A percentile compares a stretch with the other conserved stretches of the same genome.
Evolutionary conservation across 2,797 vertebrate genomes (phyloP).

Genomic region (Acanthornis magna): DNA sequence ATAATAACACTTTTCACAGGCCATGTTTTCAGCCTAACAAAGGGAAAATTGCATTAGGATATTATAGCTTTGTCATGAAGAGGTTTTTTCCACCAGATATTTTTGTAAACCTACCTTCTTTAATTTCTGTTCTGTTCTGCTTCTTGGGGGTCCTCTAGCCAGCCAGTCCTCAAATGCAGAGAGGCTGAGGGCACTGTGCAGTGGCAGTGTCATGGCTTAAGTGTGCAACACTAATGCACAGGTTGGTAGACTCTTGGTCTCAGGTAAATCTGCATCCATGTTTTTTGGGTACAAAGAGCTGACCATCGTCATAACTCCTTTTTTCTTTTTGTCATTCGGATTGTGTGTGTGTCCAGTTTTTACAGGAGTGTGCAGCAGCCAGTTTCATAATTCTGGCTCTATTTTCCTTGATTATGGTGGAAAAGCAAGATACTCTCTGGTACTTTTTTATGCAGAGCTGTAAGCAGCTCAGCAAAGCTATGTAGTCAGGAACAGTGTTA

Average conservation of each 20-base stretch:
- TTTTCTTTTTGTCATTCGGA: neutral
- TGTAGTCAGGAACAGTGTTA: neutral
- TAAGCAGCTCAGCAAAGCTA: neutral
- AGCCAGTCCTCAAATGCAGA: neutral
- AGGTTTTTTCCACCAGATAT: accelerated
- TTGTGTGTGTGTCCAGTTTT: neutral
- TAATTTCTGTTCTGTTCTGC: neutral
- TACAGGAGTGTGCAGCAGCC: neutral
- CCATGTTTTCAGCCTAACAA: neutral
- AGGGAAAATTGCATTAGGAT: neutral
- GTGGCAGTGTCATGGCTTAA: neutral
- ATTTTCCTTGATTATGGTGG: neutral
- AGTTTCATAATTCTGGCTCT: neutral
- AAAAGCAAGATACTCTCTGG: neutral
- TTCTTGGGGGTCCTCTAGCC: neutral
- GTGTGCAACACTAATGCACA: no score
- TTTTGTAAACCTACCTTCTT: neutral
- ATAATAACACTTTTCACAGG: neutral
- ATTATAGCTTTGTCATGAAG: neutral
- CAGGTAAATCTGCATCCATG: neutral
- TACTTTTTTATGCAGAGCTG: neutral
- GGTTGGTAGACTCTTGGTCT: neutral
- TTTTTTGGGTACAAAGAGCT: neutral
- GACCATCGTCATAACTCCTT: neutral
- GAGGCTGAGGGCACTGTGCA: neutral